These are phyloP conservation scores for Phocides pigmalion DNA, from an alignment of 1,140 invertebrate genomes.

Conservation along the genomic window DNA sequence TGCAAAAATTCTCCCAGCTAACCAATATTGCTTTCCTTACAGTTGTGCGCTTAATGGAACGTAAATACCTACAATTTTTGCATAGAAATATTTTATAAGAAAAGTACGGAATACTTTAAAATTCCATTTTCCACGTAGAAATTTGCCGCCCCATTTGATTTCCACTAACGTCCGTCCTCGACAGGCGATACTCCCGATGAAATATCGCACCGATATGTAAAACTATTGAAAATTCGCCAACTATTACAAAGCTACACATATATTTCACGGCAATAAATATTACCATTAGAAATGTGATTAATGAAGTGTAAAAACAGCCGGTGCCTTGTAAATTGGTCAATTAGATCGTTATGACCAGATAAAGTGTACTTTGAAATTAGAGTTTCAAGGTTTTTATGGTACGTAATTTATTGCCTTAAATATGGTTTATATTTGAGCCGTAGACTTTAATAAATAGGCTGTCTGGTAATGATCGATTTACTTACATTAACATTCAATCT, in stretches of 20 bases:
- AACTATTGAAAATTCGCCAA: slow-evolving; percentile 16
- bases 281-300: slow-evolving; percentile 14
- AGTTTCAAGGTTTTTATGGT: slow-evolving; percentile 12
- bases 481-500: not conserved
- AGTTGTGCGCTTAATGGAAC: slow-evolving; percentile 31
- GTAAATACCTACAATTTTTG: slow-evolving; percentile 26
- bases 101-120: slow-evolving; percentile 18
- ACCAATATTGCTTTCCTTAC: slow-evolving; percentile 24
- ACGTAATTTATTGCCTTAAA: slow-evolving; percentile 4
- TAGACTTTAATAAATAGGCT: not conserved
- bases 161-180: slow-evolving; percentile 14
- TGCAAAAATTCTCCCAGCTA: slow-evolving; percentile 24
- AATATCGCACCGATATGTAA: slow-evolving; percentile 14
- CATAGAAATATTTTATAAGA: slow-evolving; percentile 6
- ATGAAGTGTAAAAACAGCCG: slow-evolving; percentile 20
- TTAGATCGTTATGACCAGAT: slow-evolving; percentile 26
- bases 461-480: not conserved
- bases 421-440: not conserved
- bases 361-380: slow-evolving; percentile 10
- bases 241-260: not conserved
- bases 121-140: slow-evolving; percentile 15
- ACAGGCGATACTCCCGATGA: slow-evolving; percentile 5
- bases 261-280: slow-evolving; percentile 20
- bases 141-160: slow-evolving; percentile 23
- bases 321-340: slow-evolving; percentile 27